Evolutionary conservation across 92 coral and sea anemone species (phyloP).

Genomic region (Palythoa heliodiscus): DNA sequence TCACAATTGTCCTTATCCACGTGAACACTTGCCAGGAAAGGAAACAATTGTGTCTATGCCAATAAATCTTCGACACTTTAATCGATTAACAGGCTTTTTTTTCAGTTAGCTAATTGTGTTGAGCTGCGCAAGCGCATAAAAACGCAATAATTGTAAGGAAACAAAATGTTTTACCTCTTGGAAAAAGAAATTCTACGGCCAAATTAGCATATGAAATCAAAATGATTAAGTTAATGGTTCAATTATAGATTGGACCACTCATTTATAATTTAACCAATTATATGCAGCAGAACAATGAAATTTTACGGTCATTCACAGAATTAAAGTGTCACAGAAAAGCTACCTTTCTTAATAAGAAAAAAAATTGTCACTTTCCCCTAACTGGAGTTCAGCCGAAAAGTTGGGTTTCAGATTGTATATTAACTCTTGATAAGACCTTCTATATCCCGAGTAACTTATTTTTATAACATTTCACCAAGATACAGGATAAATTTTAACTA

Average conservation of each 20-base stretch:
- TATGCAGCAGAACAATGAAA: too few relatives aligned
- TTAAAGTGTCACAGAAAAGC: too few relatives aligned
- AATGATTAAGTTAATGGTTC: not conserved
- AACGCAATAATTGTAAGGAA: not conserved
- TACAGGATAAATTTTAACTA: too few relatives aligned
- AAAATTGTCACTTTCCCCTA: too few relatives aligned
- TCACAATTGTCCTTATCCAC: not conserved
- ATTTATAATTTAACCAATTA: too few relatives aligned
- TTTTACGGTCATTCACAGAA: too few relatives aligned
- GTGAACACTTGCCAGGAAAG: not conserved
- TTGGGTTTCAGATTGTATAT: too few relatives aligned
- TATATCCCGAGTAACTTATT: too few relatives aligned
- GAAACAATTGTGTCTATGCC: not conserved
- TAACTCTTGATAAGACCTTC: too few relatives aligned
- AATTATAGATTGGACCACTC: not conserved
- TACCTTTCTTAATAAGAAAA: too few relatives aligned
- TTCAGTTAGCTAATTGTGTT: not conserved
- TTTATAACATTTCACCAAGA: too few relatives aligned
- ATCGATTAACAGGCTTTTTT: not conserved
- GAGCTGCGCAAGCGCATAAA: not conserved
- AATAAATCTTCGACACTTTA: not conserved
- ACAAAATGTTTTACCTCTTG: not conserved
- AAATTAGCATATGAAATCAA: conserved; percentile 4
- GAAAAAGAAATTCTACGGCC: not conserved
- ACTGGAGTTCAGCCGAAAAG: too few relatives aligned